phyloP scores from a whole-genome alignment of 1,140 invertebrate species.

The Drosophila grimshawi region DNA sequence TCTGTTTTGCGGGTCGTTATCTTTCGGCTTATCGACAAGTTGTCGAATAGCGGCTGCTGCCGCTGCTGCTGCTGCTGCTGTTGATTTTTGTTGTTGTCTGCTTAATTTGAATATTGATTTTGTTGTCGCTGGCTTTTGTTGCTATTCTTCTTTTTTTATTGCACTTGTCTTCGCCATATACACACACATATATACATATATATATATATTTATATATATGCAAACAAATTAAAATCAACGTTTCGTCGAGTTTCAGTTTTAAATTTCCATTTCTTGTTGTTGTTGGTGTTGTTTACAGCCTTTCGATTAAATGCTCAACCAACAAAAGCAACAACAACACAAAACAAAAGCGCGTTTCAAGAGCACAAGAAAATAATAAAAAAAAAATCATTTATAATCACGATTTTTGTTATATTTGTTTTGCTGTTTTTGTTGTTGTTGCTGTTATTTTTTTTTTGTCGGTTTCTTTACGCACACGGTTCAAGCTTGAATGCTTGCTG shows the following conservation, averaged over 20 bases:
- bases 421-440: slow-evolving; percentile 32
- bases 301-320: slow-evolving; percentile 39
- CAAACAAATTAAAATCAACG: slow-evolving; percentile 23
- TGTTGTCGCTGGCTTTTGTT: slow-evolving; percentile 38
- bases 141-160: slow-evolving; percentile 61
- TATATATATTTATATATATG: neutral
- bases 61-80: slow-evolving; percentile 38
- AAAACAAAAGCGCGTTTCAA: slow-evolving; percentile 37
- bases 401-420: slow-evolving; percentile 39
- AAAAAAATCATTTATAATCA: slow-evolving; percentile 10
- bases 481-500: slow-evolving; percentile 28
- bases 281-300: slow-evolving; percentile 29
- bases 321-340: neutral
- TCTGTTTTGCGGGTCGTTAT: slow-evolving; percentile 45
- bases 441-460: slow-evolving; percentile 10
- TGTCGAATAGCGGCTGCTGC: slow-evolving; percentile 47
- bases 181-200: slow-evolving; percentile 24
- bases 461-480: slow-evolving; percentile 52
- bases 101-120: slow-evolving; percentile 80
- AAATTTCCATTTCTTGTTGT: slow-evolving; percentile 29
- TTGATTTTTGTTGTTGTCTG: slow-evolving; percentile 38
- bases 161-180: slow-evolving; percentile 51
- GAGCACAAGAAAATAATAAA: slow-evolving; percentile 14
- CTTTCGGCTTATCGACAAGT: slow-evolving; percentile 72
- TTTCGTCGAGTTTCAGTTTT: slow-evolving; percentile 28